These are phyloP conservation scores for Drosophila lacicola DNA, from an alignment of 2,888 invertebrate species.

Conservation along the genomic window DNA sequence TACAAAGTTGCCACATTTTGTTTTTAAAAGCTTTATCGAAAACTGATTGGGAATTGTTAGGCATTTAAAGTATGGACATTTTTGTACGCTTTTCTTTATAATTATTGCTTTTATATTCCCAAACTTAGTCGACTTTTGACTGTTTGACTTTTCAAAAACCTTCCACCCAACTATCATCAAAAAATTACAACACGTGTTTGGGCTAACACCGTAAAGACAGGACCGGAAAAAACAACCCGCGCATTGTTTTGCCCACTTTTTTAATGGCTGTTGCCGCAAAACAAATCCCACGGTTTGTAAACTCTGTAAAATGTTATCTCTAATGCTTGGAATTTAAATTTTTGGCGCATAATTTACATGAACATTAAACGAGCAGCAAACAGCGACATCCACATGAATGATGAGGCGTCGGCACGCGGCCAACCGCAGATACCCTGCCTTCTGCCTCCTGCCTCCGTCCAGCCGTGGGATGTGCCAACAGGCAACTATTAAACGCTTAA, in stretches of 20 bases:
- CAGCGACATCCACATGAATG: constrained; percentile 69
- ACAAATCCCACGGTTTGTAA: constrained; percentile 76
- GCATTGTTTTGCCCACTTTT: constrained; percentile 39
- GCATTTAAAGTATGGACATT: no score
- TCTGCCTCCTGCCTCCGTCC: constrained; percentile 24
- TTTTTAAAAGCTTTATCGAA: no score
- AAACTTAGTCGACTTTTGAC: no score
- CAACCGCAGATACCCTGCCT: constrained; percentile 64
- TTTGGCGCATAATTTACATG: constrained; percentile 81
- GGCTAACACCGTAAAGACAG: constrained; percentile 35
- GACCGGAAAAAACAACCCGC: constrained; percentile 11
- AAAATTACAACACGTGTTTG: constrained; percentile 48
- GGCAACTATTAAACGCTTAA: constrained; percentile 81
- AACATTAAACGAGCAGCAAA: constrained; percentile 66
- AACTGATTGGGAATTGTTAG: no score
- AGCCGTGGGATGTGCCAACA: constrained; percentile 73
- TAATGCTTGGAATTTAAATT: constrained; percentile 73
- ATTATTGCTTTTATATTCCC: no score
- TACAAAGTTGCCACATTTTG: no score
- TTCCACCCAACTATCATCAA: constrained; percentile 1
- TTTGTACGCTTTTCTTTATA: no score
- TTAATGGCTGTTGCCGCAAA: constrained; percentile 41
- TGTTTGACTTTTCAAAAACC: constrained; percentile 8
- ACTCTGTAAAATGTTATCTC: constrained; percentile 75
- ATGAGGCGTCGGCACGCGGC: constrained; percentile 79